Conservation (phyloP, 2,888 invertebrate species). For the Pantelozetes paolii region DNA sequence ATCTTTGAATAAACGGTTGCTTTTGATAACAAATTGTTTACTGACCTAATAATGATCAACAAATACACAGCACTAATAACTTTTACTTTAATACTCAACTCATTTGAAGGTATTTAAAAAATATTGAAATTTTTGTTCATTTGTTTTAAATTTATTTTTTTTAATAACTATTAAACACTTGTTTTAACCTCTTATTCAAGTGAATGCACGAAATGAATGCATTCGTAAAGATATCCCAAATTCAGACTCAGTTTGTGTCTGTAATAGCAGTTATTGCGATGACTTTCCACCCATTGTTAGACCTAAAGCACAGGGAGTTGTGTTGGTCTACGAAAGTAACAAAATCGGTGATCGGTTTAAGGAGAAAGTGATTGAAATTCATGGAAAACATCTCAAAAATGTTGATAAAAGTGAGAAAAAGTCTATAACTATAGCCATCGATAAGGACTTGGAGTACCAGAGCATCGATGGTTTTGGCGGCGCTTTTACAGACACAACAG, state of each 20-base stretch:
- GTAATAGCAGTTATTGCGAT: constrained; percentile 68
- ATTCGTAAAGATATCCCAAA: constrained; percentile 48
- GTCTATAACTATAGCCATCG: constrained; percentile 45
- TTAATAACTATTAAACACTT: background rate
- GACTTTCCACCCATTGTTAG: constrained; percentile 59
- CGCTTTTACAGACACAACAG: constrained; percentile 68
- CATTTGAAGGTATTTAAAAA: too few relatives aligned
- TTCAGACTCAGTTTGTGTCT: constrained; percentile 60
- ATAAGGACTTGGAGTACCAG: constrained; percentile 57
- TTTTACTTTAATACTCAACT: background rate
- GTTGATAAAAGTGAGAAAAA: background rate
- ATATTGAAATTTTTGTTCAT: too few relatives aligned
- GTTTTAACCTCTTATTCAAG: background rate
- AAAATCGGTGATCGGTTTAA: constrained; percentile 61
- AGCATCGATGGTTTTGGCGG: constrained; percentile 77
- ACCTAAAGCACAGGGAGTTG: constrained; percentile 54
- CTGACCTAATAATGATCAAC: too few relatives aligned
- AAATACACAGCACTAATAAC: background rate
- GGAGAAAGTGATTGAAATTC: constrained; percentile 49
- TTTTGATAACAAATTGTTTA: background rate
- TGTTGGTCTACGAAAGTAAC: constrained; percentile 60
- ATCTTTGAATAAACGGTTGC: too few relatives aligned
- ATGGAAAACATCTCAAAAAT: too few relatives aligned
- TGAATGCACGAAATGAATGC: constrained; percentile 44
- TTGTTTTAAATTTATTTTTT: background rate